Conservation (phyloP, 2,888 invertebrate genomes). For the Oxyteleia sp. region DNA sequence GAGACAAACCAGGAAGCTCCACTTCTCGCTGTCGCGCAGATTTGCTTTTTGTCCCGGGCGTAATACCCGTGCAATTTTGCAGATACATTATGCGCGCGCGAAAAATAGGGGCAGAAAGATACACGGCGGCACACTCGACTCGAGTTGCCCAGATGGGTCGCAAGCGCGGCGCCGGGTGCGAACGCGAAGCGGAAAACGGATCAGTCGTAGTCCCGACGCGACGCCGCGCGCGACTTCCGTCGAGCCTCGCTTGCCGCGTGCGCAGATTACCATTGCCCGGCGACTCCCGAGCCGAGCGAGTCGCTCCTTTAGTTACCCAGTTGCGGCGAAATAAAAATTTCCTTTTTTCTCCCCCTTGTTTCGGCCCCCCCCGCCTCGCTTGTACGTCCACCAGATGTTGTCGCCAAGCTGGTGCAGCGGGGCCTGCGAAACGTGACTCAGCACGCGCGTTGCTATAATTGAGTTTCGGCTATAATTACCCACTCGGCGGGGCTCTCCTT, state of each 20-base stretch:
- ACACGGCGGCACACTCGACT: constrained; percentile 54
- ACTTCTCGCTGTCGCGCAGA: constrained; percentile 11
- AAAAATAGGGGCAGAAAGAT: constrained; percentile 41
- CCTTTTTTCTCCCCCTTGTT: no score
- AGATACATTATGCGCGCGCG: constrained; percentile 35
- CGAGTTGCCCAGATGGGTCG: constrained; percentile 76
- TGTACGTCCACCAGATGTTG: no score
- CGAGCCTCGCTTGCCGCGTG: constrained; percentile 10
- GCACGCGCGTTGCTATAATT: constrained; percentile 58
- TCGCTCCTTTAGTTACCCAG: constrained; percentile 3
- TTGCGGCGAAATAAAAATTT: not conserved
- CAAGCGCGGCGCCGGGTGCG: constrained; percentile 58
- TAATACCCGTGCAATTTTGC: constrained; percentile 36
- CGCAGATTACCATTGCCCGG: constrained; percentile 1
- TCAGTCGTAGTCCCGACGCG: constrained; percentile 83
- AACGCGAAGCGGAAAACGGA: constrained; percentile 73
- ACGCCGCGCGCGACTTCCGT: constrained; percentile 78
- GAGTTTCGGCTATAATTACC: constrained; percentile 66
- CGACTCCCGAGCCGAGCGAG: not conserved
- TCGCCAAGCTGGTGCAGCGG: not conserved
- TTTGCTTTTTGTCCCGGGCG: constrained; percentile 27
- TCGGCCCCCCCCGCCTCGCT: no score
- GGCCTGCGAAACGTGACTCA: constrained; percentile 39
- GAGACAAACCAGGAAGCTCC: no score
- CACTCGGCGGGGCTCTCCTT: constrained; percentile 15